These are phyloP conservation scores for Microplitis demolitor DNA, from an alignment of 1,140 invertebrate species.

Conservation along the genomic window DNA sequence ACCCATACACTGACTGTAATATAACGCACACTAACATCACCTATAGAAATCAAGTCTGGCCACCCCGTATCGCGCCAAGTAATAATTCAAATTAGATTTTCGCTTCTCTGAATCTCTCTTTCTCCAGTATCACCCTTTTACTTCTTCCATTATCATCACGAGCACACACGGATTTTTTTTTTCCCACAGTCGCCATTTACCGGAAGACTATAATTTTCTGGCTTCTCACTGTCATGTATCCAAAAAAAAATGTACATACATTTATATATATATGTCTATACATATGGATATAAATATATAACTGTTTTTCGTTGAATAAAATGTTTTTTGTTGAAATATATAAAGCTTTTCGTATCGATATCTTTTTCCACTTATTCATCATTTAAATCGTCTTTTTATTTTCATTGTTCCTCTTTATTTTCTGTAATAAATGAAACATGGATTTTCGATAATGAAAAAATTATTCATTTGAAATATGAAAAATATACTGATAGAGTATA, in stretches of 20 bases:
- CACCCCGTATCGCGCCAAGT: neutral
- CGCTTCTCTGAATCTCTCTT: neutral
- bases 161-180: neutral
- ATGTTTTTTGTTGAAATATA: neutral
- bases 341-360: neutral
- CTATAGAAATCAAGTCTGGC: neutral
- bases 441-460: no score
- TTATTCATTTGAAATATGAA: no score
- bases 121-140: neutral
- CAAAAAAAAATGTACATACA: neutral
- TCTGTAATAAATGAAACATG: no score
- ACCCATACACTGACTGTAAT: no score
- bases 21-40: no score
- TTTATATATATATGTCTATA: no score
- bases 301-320: neutral
- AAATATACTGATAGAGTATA: no score
- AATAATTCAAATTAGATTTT: conserved; percentile 25
- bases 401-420: no score
- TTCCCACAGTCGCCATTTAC: neutral
- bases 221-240: neutral
- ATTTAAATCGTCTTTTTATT: no score
- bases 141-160: neutral
- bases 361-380: no score
- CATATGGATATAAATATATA: neutral
- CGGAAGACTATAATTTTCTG: neutral